These are phyloP conservation scores for Dromiciops gliroides DNA, from an alignment of 2,113 vertebrate genomes.

Conservation along the genomic window DNA sequence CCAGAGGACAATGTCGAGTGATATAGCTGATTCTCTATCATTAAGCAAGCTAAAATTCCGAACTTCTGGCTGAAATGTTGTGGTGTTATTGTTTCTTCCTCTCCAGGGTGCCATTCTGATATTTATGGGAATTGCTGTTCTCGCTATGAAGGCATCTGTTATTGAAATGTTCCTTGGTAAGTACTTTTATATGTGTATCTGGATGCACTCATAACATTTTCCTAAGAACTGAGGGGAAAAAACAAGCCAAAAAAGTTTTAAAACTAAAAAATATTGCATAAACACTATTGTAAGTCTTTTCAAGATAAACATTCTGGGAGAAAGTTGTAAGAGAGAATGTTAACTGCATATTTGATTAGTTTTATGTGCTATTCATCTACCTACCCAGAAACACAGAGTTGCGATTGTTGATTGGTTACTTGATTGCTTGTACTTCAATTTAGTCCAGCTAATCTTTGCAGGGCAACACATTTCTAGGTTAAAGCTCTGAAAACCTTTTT, in stretches of 20 bases:
- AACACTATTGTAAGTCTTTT: conserved; percentile 50
- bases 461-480: not conserved
- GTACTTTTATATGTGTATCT: conserved; percentile 75
- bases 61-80: conserved; percentile 56
- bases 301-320: conserved; percentile 38
- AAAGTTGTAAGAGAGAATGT: conserved; percentile 33
- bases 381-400: not conserved
- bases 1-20: not conserved
- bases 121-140: conserved; percentile 64
- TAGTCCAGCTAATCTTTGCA: not conserved
- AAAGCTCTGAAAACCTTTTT: not conserved
- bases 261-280: conserved; percentile 49
- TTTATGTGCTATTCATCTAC: not conserved
- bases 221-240: conserved; percentile 45
- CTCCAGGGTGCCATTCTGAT: conserved; percentile 68
- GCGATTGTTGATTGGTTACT: not conserved
- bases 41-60: not conserved
- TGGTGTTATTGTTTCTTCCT: conserved; percentile 60
- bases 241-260: conserved; percentile 62
- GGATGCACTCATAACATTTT: conserved; percentile 61
- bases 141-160: conserved; percentile 83
- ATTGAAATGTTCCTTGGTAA: conserved; percentile 83
- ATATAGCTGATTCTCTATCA: not conserved
- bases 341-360: conserved; percentile 17
- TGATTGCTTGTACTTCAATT: not conserved